Base-by-base conservation (phyloP, 1,140 invertebrate species). In the Bombus confusus region DNA sequence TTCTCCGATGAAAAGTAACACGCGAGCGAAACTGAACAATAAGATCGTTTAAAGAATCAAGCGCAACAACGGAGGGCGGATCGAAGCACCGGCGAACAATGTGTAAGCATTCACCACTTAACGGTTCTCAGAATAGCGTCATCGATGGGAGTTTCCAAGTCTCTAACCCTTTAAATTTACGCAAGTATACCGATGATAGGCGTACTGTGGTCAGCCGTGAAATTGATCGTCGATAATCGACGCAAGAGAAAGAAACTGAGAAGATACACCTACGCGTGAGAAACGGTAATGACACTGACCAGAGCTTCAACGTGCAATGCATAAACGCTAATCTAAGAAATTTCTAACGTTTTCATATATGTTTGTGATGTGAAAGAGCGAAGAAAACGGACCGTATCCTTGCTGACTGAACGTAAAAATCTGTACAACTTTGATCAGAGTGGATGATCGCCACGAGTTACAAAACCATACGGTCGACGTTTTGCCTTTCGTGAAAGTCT, bases 121-220 rank as follows among this genome's bases (percentile, higher is more conserved):
- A 89, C 88, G 87, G 88, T 89, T 86, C 86, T 74, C 52, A 57
- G 80, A 78, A 80, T 68, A 86, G 72, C 87, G 84, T 89, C 85
- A 69, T 83, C 88, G 39, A 80, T 79, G 80, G 80, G 59, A 89
- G 80, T 89, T 86, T 89, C 84, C 76, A 84, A 73, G 77, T 73
- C 80, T 89, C 68, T 84, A 83, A 83, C 85, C 85, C 85, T 89
- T 80, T 88, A 73, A 78, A 89, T 89, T 89, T 89, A 89, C 84
- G 77, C 75, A 88, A 89, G 57, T 47, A 28, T 64, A 28, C 15
- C 59, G 80, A 77, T 69, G 88, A 89, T 88, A 89, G 80, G 85
- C 80, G 57, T 80, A 83, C 22, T 43, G 9, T 34, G 71, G 62
- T 64, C 37, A 73, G 74, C 37, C 6, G 57, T 28, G 64, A 68